Evolutionary conservation across 2,113 vertebrate genomes (phyloP).

Genomic region (Ictalurus furcatus): DNA sequence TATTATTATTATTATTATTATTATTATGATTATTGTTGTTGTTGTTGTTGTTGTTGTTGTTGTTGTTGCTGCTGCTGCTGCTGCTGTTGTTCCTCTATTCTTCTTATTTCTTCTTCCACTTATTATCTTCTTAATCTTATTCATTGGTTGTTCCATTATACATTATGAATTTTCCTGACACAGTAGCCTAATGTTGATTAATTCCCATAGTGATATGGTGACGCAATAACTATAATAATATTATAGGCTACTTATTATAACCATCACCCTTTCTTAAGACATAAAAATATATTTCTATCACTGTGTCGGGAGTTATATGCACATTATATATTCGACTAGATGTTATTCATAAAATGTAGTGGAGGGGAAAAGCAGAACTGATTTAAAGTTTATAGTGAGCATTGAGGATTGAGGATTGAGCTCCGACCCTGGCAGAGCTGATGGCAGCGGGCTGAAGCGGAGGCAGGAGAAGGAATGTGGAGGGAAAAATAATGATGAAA

Average conservation of each 20-base stretch:
- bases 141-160: background rate
- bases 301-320: background rate
- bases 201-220: background rate
- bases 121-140: background rate
- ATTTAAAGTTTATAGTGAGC: conserved; percentile 9
- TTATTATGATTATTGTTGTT: background rate
- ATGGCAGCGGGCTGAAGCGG: conserved; percentile 67
- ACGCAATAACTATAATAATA: conserved; percentile 22
- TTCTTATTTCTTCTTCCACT: background rate
- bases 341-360: background rate
- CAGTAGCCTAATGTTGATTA: background rate
- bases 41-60: background rate
- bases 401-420: conserved; percentile 11
- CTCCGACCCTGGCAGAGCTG: conserved; percentile 4
- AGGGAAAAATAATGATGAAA: conserved; percentile 91
- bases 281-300: conserved; percentile 1
- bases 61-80: background rate
- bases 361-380: background rate
- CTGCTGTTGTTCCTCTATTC: background rate
- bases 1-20: too few species aligned
- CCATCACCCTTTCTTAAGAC: background rate
- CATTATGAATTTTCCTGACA: background rate
- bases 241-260: background rate
- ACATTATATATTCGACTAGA: background rate
- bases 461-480: conserved; percentile 67